phyloP scores from a whole-genome alignment of 2,888 invertebrate species.

The Odontothrips loti region DNA sequence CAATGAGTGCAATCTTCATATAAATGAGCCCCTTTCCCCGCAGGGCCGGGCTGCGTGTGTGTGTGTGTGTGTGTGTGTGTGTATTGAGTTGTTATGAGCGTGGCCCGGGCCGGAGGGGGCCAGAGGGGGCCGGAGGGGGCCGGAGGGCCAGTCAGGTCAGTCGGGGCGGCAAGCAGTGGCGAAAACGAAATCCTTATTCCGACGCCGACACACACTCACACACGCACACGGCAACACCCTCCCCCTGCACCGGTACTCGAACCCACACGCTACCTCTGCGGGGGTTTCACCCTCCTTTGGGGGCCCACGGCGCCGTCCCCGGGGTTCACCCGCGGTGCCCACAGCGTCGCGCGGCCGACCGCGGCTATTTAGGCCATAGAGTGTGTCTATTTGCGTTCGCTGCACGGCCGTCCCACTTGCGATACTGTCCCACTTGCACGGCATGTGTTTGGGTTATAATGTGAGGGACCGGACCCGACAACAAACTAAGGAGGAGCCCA shows the following conservation, averaged over 20 bases:
- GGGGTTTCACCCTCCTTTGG: neutral
- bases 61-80: neutral
- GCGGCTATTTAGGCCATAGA: constrained; percentile 8
- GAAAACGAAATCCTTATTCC: too few relatives aligned
- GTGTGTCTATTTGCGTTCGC: constrained; percentile 7
- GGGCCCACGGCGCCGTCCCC: too few relatives aligned
- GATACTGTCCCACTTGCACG: neutral
- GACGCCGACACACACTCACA: too few relatives aligned
- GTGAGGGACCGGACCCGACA: neutral
- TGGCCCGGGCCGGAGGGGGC: neutral
- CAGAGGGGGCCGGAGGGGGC: neutral
- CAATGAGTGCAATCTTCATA: neutral
- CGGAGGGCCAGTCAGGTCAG: neutral
- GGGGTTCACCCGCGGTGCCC: too few relatives aligned
- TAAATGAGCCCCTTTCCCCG: neutral
- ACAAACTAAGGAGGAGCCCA: too few relatives aligned
- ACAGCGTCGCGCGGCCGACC: neutral
- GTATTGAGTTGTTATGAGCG: neutral
- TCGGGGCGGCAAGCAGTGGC: too few relatives aligned
- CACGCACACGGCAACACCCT: neutral
- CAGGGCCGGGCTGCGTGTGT: too few relatives aligned
- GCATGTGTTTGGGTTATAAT: constrained; percentile 11
- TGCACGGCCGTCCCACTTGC: neutral
- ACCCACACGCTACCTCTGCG: too few relatives aligned
- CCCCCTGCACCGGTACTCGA: too few relatives aligned